A percentile compares a stretch with the other conserved stretches of the same genome.
phyloP scores from a whole-genome alignment of 2,113 vertebrate species.

The Elanoides forficatus region DNA sequence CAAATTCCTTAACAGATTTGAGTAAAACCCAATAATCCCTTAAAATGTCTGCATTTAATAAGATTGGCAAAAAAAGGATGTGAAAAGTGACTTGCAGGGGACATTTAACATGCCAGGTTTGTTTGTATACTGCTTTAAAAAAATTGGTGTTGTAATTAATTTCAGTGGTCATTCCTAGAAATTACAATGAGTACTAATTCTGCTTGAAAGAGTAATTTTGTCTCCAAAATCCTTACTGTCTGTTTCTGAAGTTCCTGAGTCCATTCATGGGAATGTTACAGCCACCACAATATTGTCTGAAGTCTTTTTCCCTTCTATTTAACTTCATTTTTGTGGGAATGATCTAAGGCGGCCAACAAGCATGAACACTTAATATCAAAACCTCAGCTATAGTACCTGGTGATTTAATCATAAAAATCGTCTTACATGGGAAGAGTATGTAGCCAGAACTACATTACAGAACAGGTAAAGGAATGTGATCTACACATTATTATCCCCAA shows the following conservation, averaged over 20 bases:
- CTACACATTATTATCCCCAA: background rate
- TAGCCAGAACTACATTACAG: background rate
- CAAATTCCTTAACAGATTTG: background rate
- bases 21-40: background rate
- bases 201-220: background rate
- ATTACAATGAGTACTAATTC: background rate
- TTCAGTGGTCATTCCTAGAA: background rate
- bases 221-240: background rate
- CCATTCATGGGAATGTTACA: background rate
- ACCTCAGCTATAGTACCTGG: background rate
- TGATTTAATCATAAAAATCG: background rate
- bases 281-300: background rate
- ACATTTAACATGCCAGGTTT: background rate
- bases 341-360: background rate
- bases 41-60: background rate
- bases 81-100: background rate
- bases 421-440: background rate
- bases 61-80: fast-evolving
- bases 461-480: background rate
- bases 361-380: background rate
- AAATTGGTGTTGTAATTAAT: fast-evolving
- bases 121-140: background rate
- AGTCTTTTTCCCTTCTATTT: background rate
- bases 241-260: background rate
- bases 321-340: background rate